phyloP scores from a whole-genome alignment of 2,888 invertebrate genomes.

The Scrobipalpa atriplicella region DNA sequence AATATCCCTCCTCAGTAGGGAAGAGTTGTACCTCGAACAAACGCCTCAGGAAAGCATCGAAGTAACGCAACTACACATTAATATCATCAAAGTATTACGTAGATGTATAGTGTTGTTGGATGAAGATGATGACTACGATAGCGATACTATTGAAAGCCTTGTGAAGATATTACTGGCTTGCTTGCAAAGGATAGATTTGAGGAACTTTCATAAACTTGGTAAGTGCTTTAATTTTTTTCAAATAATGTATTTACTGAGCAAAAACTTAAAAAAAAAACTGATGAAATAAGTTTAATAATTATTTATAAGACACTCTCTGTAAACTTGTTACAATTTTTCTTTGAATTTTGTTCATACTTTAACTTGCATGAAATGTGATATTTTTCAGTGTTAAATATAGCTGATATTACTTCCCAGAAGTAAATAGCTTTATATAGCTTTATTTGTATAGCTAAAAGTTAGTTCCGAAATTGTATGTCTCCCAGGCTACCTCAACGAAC shows the following conservation, averaged over 20 bases:
- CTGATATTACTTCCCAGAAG: no score
- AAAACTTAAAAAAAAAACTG: no score
- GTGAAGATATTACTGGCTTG: constrained; percentile 69
- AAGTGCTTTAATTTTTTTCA: constrained; percentile 36
- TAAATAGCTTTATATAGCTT: not conserved
- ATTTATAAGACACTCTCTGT: not conserved
- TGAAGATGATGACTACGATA: constrained; percentile 52
- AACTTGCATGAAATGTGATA: no score
- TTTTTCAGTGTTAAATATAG: no score
- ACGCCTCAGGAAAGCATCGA: constrained; percentile 64
- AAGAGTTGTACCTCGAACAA: constrained; percentile 66
- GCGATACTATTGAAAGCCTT: constrained; percentile 61
- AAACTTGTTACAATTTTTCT: not conserved
- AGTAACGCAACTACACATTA: constrained; percentile 66
- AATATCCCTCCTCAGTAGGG: constrained; percentile 62
- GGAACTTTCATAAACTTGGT: constrained; percentile 77
- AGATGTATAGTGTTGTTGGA: constrained; percentile 59
- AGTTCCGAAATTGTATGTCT: not conserved
- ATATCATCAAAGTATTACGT: constrained; percentile 66
- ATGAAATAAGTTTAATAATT: no score
- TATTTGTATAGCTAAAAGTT: not conserved
- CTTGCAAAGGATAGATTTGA: constrained; percentile 67
- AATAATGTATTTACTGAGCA: not conserved
- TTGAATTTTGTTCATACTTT: no score
- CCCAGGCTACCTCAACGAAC: constrained; percentile 71